Base-by-base conservation (phyloP, 2,113 vertebrate species). In the Apus apus region DNA sequence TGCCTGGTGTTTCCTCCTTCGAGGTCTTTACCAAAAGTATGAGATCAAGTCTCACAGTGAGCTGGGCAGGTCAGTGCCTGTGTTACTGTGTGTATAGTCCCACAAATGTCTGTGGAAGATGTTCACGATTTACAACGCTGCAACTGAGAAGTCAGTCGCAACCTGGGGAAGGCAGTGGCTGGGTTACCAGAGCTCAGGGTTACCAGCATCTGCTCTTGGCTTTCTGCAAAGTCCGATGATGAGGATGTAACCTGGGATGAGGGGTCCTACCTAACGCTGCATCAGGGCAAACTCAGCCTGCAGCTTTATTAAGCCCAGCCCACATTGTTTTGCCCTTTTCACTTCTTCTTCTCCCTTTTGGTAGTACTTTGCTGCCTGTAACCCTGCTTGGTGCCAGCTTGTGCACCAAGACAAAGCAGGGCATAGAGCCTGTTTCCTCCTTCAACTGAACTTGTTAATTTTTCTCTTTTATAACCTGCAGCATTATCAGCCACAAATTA, bases 401-500 rank as follows among this genome's bases (percentile, higher is more conserved):
- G 45, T 7, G 6, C 2, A 15, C 14, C 20, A 36, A 71, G 85
- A 84, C 8, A 45, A 76, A 72, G 85, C 85, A 67, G 54, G n/a
- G 43, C n/a, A 6, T 50, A 25, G n/a, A 57, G 43, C 62, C 58
- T 9, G 0, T 91, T 96, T 88, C 82, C 90, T 96, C 79, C 51
- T 80, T 95, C 85, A 96, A 76, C 71, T 84, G 91, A 87, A 95
- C 89, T 92, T 95, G 95, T 97, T 96, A 86, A 95, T 97, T 97
- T 96, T 96, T 93, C 89, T 68, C 87, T 94, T 97, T 97, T 98
- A 97, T 97, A 97, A 98, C 92, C 96, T 75, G 77, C 66, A 89
- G 46, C 88, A 40, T 93, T 95, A 96, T 95, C 94, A 87, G 82
- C 58, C 78, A 93, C 97, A 97, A 98, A 98, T 98, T 97, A 96